Evolutionary conservation across 2,797 vertebrate genomes (phyloP), one percentile per base, ranked within the genome.

Genomic region (Pelobates cultripes): DNA sequence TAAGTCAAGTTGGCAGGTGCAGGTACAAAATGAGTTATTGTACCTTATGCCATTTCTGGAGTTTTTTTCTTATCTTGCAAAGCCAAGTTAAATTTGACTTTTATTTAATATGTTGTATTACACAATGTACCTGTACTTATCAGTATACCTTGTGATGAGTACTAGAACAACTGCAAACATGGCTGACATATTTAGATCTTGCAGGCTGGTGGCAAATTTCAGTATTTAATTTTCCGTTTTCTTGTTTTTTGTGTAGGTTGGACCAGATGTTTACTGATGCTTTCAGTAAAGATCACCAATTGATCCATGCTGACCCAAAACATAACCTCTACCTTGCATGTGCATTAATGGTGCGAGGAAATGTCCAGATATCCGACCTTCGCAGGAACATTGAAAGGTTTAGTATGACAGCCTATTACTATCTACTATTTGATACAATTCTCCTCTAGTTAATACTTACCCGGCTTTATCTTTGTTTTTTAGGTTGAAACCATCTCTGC

Each of bases 261-360:
- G 96, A 99, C 91, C 97, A 99, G 88, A 98, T 99, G 96, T 99
- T 99, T 92, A 97, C 95, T 68, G 97, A 99, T 81, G 97, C 96
- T 7, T 99, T 99, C 89, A 96, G 95, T 78, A 99, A 96, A 92
- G 95, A 97, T 78, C 94, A 99, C 89, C 97, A 99, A 76, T 90
- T 99, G 17, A 96, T 99, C 89, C 93, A 83, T 80, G 95, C 96
- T 2, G 95, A 99, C 88, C 98, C 97, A 6, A 97, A 93, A 85
- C 96, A 91, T 55, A 94, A 90, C 83, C 93, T 99, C 40, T 99
- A 98, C 87, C 93, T 99, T 55, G 97, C 98, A 64, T 99, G 97
- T 79, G 97, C 97, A 8, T 95, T 99, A 60, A 94, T 99, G 85
- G 92, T 98, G 82, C 90, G 98, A 86, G 97, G 98, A 84, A 94